phyloP scores from a whole-genome alignment of 2,888 invertebrate genomes.

The Troides aeacus region DNA sequence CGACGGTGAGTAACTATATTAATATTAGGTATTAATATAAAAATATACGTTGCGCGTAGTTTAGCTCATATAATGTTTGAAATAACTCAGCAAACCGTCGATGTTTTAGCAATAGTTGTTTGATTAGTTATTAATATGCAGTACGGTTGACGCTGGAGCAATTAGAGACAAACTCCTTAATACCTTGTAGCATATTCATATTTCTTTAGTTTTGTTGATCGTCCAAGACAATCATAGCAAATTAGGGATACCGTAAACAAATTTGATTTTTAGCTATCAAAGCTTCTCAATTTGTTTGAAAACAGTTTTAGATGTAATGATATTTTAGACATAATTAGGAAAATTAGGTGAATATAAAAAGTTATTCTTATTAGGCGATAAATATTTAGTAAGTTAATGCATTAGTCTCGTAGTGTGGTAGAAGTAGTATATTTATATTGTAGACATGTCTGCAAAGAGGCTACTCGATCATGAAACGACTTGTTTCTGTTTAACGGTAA shows the following conservation, averaged over 20 bases:
- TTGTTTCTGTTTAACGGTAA: slow-evolving; percentile 1
- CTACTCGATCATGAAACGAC: slow-evolving; percentile 16
- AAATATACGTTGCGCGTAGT: slow-evolving; percentile 20
- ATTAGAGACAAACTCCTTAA: slow-evolving; percentile 41
- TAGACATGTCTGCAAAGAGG: slow-evolving; percentile 14
- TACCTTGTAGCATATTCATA: not conserved
- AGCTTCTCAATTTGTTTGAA: slow-evolving; percentile 21
- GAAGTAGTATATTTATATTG: slow-evolving; percentile 1
- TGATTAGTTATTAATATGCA: slow-evolving; percentile 44
- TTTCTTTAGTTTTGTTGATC: not conserved
- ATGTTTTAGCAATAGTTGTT: slow-evolving; percentile 59
- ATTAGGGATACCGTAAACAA: not conserved
- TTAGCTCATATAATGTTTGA: slow-evolving; percentile 29
- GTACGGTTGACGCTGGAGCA: slow-evolving; percentile 77
- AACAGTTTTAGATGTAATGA: not conserved
- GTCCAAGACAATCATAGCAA: not conserved
- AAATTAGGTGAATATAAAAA: slow-evolving; percentile 8
- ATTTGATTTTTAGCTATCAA: slow-evolving; percentile 7
- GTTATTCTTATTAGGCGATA: slow-evolving; percentile 59
- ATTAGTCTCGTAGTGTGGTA: not conserved
- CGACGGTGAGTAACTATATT: not conserved
- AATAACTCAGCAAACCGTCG: slow-evolving; percentile 72
- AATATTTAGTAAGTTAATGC: slow-evolving; percentile 36
- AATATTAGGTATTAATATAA: not conserved
- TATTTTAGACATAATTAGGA: not conserved